These are phyloP conservation scores for Latrodectus elegans DNA, from an alignment of 2,888 invertebrate genomes.

Conservation along the genomic window DNA sequence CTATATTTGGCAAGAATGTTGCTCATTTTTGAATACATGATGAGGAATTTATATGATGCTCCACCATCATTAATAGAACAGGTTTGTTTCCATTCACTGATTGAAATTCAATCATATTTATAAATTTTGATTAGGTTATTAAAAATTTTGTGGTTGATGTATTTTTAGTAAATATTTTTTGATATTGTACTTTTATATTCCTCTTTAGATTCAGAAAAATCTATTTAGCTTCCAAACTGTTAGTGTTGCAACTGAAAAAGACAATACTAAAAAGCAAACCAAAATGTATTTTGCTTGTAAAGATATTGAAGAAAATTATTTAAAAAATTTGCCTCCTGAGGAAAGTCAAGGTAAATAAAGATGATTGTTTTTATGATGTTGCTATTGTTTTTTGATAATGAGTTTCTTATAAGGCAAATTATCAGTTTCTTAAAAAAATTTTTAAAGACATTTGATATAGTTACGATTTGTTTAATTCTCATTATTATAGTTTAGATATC, in stretches of 20 bases:
- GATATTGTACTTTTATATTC: constrained; percentile 47
- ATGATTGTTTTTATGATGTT: background rate
- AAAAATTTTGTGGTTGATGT: background rate
- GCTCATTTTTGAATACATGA: constrained; percentile 92
- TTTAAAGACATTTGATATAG: too few species aligned
- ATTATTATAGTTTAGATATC: too few species aligned
- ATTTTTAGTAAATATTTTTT: background rate
- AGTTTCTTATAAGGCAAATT: background rate
- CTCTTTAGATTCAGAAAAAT: constrained; percentile 85
- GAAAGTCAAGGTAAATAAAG: constrained; percentile 73
- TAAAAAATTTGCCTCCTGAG: constrained; percentile 73
- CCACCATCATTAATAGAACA: constrained; percentile 89
- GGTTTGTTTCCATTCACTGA: constrained; percentile 76
- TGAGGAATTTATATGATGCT: constrained; percentile 95
- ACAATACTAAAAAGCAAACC: constrained; percentile 65
- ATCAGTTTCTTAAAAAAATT: too few species aligned
- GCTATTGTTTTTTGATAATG: background rate
- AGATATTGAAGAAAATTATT: constrained; percentile 84
- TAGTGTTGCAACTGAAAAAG: constrained; percentile 61
- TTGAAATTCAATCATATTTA: background rate
- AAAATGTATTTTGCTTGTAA: constrained; percentile 80
- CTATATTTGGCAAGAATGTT: constrained; percentile 86
- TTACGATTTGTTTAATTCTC: too few species aligned
- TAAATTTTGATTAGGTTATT: background rate
- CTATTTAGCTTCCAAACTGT: constrained; percentile 78